Evolutionary conservation across 2,113 vertebrate genomes (phyloP).

Genomic region (Anhinga rufa): DNA sequence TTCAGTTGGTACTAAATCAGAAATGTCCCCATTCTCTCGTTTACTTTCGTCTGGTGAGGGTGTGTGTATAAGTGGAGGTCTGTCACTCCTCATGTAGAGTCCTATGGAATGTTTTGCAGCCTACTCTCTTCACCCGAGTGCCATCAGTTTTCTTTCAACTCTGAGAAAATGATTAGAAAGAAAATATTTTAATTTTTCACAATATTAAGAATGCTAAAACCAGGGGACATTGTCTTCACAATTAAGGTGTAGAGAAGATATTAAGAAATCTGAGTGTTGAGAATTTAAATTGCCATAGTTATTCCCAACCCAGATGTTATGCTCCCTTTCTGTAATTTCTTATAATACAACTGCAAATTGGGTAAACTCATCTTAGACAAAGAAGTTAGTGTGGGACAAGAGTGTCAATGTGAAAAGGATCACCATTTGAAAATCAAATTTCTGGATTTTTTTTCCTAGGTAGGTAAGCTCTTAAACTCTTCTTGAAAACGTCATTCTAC

Average conservation of each 20-base stretch:
- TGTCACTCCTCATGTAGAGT: not conserved
- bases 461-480: not conserved
- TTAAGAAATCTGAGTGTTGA: not conserved
- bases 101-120: not conserved
- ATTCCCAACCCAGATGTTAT: not conserved
- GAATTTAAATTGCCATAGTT: not conserved
- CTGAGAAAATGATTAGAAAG: not conserved
- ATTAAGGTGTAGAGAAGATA: not conserved
- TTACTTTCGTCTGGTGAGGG: not conserved
- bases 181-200: not conserved
- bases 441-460: not conserved
- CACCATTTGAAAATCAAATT: fast-evolving
- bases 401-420: not conserved
- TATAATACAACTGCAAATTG: not conserved
- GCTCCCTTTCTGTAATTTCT: not conserved
- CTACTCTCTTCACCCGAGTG: not conserved
- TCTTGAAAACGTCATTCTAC: not conserved
- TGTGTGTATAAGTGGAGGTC: not conserved
- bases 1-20: not conserved
- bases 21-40: not conserved
- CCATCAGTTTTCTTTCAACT: not conserved
- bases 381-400: not conserved
- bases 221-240: not conserved
- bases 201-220: not conserved
- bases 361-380: not conserved